Conservation (phyloP, 2,113 vertebrate genomes). For the Psophia crepitans region DNA sequence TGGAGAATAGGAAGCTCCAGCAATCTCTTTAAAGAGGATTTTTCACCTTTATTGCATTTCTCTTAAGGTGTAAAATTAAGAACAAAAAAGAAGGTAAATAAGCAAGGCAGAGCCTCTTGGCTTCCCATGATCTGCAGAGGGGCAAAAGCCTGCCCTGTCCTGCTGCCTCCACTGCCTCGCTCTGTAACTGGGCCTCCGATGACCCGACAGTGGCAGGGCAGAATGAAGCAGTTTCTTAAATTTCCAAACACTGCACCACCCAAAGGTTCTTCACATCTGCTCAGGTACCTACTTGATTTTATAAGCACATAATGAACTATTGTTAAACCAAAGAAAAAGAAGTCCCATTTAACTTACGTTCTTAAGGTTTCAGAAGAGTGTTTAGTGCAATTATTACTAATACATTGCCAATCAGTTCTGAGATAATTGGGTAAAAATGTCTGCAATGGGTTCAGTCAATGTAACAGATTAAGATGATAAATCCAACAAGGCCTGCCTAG, state of each 20-base stretch:
- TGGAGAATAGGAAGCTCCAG: not conserved
- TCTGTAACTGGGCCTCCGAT: not conserved
- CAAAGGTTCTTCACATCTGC: not conserved
- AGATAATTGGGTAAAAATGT: slow-evolving; percentile 1
- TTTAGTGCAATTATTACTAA: slow-evolving; percentile 42
- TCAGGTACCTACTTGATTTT: not conserved
- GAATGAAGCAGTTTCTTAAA: not conserved
- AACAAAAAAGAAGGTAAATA: not conserved
- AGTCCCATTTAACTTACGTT: not conserved
- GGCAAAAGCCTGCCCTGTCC: not conserved
- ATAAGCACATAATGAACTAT: not conserved
- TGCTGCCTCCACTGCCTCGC: not conserved
- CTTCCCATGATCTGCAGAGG: not conserved
- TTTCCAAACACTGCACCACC: not conserved
- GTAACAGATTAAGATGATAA: slow-evolving; percentile 45
- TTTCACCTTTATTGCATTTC: slow-evolving; percentile 25
- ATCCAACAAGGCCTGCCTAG: slow-evolving; percentile 27
- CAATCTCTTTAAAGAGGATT: not conserved
- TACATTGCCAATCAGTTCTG: not conserved
- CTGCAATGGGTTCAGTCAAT: slow-evolving; percentile 2
- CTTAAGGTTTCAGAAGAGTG: slow-evolving; percentile 9
- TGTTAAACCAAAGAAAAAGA: not conserved
- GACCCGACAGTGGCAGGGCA: not conserved
- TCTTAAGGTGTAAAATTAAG: slow-evolving; percentile 38
- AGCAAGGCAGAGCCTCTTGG: not conserved